phyloP scores from a whole-genome alignment of 2,113 vertebrate genomes.

The zebrafish (Danio rerio) region GRCz12tu NC_133180.1:29919501-29920000 shows the following conservation, averaged over 20 bases:
- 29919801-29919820: conserved; percentile 64
- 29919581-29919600: conserved; percentile 94
- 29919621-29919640: conserved; percentile 95
- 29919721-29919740: conserved; percentile 78
- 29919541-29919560: too few species aligned
- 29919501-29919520: conserved; percentile 68
- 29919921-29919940: conserved; percentile 44
- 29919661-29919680: conserved; percentile 90
- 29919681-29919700: conserved; percentile 93
- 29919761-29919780: conserved; percentile 79
- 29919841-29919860: conserved; percentile 38
- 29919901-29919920: conserved; percentile 56
- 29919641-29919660: conserved; percentile 83
- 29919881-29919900: conserved; percentile 39
- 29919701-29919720: conserved; percentile 82
- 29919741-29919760: conserved; percentile 74
- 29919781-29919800: conserved; percentile 63
- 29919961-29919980: conserved; percentile 44
- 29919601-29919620: conserved; percentile 90
- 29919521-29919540: conserved; percentile 86
- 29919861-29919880: conserved; percentile 46
- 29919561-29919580: conserved; percentile 83
- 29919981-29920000: conserved; percentile 24
- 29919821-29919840: conserved; percentile 67
- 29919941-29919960: conserved; percentile 35